These are phyloP conservation scores for Emydocephalus ijimae DNA, from an alignment of 2,113 vertebrate species.

Conservation along the genomic window DNA sequence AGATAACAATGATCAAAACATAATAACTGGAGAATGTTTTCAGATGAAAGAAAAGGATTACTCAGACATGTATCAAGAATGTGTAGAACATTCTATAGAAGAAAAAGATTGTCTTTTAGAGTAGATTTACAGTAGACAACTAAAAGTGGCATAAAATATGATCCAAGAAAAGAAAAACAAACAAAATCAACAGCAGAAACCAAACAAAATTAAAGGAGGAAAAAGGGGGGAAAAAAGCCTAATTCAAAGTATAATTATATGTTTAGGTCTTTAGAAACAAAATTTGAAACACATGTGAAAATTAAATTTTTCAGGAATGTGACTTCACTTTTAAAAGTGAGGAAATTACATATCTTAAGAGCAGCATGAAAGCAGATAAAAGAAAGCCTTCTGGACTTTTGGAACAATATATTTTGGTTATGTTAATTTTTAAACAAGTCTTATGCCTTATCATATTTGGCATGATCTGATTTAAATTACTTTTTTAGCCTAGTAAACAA, in stretches of 20 bases:
- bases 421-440: neutral
- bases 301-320: slow-evolving; percentile 2
- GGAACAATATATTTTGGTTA: neutral
- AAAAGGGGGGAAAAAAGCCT: neutral
- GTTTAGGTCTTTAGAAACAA: slow-evolving; percentile 3
- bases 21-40: neutral
- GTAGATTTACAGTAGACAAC: neutral
- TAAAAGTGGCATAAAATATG: slow-evolving; percentile 5
- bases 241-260: slow-evolving; percentile 20
- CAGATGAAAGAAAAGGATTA: neutral
- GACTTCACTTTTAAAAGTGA: neutral
- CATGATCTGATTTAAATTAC: neutral
- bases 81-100: neutral
- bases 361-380: neutral
- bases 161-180: slow-evolving; percentile 10
- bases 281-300: slow-evolving; percentile 10
- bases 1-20: neutral
- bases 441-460: neutral
- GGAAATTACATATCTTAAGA: neutral
- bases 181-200: neutral
- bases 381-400: neutral
- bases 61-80: neutral
- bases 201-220: neutral
- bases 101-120: neutral
- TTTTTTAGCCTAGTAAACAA: neutral